Conservation (phyloP, 1,140 invertebrate genomes). For the Anastrepha ludens region DNA sequence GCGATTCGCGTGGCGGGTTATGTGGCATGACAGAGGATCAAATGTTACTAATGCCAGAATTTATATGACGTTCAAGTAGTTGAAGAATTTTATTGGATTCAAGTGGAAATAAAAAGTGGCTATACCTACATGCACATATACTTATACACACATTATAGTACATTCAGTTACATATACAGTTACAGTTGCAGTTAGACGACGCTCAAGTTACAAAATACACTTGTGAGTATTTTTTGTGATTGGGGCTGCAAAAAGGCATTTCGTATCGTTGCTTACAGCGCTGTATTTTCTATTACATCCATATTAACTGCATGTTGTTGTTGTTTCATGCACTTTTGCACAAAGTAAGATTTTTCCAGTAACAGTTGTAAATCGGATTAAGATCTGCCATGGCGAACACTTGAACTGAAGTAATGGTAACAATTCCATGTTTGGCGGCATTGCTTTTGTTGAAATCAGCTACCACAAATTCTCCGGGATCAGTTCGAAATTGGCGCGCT, state of each 20-base stretch:
- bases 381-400: not conserved
- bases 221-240: not conserved
- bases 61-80: not conserved
- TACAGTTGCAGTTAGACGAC: not conserved
- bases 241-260: not conserved
- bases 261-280: not conserved
- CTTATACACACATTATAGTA: no score
- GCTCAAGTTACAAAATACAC: not conserved
- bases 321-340: not conserved
- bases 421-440: no score
- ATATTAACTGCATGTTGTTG: not conserved
- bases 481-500: not conserved
- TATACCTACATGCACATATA: no score
- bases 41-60: not conserved
- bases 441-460: no score
- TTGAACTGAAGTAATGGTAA: no score
- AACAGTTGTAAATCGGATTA: conserved; percentile 44
- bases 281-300: not conserved
- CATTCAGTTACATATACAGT: no score
- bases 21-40: not conserved
- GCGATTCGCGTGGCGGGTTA: not conserved
- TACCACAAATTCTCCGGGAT: no score
- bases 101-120: no score
- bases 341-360: not conserved
- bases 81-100: no score